These are phyloP conservation scores for Peribatodes rhomboidaria DNA, from an alignment of 2,888 invertebrate species.

Conservation along the genomic window DNA sequence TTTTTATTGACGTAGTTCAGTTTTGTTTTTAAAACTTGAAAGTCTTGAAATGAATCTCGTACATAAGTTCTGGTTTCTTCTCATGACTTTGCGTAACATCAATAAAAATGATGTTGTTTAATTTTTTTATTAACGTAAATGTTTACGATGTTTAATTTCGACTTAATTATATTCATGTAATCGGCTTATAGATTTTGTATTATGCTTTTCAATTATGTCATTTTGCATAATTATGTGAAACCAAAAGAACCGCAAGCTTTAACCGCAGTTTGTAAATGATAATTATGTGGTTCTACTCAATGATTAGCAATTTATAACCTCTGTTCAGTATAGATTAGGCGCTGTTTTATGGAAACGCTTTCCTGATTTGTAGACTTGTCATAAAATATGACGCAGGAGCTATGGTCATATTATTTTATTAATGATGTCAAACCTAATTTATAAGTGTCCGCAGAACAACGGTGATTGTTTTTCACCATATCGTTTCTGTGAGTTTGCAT, in stretches of 20 bases:
- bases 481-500: too few species aligned
- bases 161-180: constrained; percentile 33
- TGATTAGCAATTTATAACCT: constrained; percentile 13
- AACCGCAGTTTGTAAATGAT: not conserved
- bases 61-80: constrained; percentile 22
- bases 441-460: too few species aligned
- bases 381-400: too few species aligned
- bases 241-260: constrained; percentile 7
- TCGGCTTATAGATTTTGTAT: constrained; percentile 23
- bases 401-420: too few species aligned
- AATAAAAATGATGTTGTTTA: constrained; percentile 30
- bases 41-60: constrained; percentile 2
- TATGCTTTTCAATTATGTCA: constrained; percentile 25
- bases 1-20: not conserved
- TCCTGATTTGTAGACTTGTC: too few species aligned
- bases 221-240: constrained; percentile 32
- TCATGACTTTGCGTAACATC: constrained; percentile 31
- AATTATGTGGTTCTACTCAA: constrained; percentile 8
- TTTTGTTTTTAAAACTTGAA: not conserved
- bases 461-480: too few species aligned
- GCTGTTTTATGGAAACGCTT: not conserved
- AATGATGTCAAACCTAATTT: too few species aligned
- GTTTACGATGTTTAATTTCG: constrained; percentile 31
- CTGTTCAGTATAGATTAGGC: not conserved
- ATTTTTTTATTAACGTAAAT: constrained; percentile 31